Percentiles rank a stretch among this genome's conserved stretches.
phyloP scores from a whole-genome alignment of 2,113 vertebrate genomes.

The Mus musculus region DNA sequence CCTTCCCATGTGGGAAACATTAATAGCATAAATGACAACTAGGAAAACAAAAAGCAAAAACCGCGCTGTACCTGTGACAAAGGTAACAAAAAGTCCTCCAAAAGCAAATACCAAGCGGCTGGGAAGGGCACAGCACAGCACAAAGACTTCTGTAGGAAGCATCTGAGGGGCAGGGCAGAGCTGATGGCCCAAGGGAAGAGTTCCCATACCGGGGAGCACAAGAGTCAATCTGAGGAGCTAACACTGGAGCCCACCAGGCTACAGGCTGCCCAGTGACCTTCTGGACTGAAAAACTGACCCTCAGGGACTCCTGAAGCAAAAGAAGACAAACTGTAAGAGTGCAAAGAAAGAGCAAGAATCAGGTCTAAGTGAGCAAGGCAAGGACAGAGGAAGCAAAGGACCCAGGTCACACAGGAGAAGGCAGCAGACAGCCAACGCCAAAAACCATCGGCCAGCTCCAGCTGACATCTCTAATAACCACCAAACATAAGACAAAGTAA shows the following conservation, averaged over 20 bases:
- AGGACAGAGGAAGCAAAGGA: not conserved
- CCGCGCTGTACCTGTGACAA: not conserved
- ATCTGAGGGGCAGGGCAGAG: not conserved
- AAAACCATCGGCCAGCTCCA: not conserved
- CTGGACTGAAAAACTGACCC: not conserved
- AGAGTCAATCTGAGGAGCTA: not conserved
- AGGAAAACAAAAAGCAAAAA: conserved; percentile 19
- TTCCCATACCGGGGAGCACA: not conserved
- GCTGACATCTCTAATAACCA: not conserved
- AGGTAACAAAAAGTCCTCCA: not conserved
- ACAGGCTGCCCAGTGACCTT: not conserved
- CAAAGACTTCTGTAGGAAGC: too few relatives aligned
- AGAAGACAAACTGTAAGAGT: not conserved
- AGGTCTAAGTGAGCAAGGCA: not conserved
- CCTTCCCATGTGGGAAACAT: not conserved
- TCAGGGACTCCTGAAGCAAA: conserved; percentile 23
- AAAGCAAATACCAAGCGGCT: conserved; percentile 1
- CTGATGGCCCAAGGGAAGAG: not conserved
- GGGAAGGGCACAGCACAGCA: not conserved
- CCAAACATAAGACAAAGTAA: not conserved
- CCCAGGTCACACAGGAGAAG: not conserved
- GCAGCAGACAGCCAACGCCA: not conserved
- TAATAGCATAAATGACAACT: not conserved
- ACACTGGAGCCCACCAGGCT: not conserved
- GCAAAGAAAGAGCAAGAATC: not conserved